These are phyloP conservation scores for Oscheius onirici DNA, from an alignment of 2,888 invertebrate genomes.

Conservation along the genomic window DNA sequence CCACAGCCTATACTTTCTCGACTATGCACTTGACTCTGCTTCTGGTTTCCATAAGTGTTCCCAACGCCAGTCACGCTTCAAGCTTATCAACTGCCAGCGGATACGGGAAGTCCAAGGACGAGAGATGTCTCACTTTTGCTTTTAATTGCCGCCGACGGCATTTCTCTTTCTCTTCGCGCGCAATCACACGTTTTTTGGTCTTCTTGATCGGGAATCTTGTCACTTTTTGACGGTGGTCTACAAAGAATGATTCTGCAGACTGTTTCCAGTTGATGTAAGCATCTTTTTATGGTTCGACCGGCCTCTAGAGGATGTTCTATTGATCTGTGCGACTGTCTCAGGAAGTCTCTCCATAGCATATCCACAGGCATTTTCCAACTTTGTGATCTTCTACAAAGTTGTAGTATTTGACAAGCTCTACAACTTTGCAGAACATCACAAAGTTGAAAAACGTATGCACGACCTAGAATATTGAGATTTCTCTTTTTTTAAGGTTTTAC, in stretches of 20 bases:
- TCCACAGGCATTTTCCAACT: not conserved
- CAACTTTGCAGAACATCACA: too few species aligned
- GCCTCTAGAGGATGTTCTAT: too few species aligned
- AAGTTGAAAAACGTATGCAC: too few species aligned
- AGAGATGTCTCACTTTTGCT: constrained; percentile 8
- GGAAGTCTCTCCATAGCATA: not conserved
- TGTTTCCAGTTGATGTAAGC: too few species aligned
- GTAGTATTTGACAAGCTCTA: not conserved
- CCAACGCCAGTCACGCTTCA: too few species aligned
- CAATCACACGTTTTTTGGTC: not conserved
- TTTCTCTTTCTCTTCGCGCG: not conserved
- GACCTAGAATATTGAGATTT: too few species aligned
- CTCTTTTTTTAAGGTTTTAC: not conserved
- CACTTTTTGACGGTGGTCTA: not conserved
- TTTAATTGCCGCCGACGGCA: not conserved
- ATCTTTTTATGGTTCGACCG: too few species aligned
- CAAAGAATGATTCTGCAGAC: not conserved
- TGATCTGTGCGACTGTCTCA: not conserved
- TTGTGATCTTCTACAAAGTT: too few species aligned
- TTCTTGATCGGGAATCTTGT: not conserved
- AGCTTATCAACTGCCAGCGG: not conserved
- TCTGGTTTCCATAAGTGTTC: too few species aligned
- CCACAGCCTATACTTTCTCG: too few species aligned
- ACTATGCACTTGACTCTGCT: too few species aligned
- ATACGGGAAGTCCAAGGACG: not conserved